A percentile compares a stretch with the other conserved stretches of the same genome.
Conservation (phyloP, 1,140 invertebrate species). For the Drosophila ananassae region DNA sequence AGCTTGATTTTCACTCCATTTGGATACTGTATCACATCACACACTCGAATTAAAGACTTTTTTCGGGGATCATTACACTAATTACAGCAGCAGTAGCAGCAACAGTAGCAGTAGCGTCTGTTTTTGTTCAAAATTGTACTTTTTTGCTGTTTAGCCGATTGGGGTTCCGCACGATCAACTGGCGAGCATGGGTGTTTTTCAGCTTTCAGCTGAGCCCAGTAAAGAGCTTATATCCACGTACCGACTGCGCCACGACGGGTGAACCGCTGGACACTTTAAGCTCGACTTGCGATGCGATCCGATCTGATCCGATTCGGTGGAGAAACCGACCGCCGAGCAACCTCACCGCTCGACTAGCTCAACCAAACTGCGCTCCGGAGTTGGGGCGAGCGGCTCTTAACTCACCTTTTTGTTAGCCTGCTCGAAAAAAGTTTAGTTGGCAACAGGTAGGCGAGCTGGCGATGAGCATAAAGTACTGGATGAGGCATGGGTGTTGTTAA, state of each 20-base stretch:
- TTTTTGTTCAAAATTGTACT: slow-evolving; percentile 17
- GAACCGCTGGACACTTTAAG: slow-evolving; percentile 46
- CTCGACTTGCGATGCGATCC: slow-evolving; percentile 46
- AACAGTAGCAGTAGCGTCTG: slow-evolving; percentile 15
- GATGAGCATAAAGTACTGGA: slow-evolving; percentile 2
- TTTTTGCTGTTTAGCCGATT: slow-evolving; percentile 18
- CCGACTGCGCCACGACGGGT: slow-evolving; percentile 53
- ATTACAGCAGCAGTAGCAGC: slow-evolving; percentile 43
- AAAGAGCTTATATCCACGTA: slow-evolving; percentile 23
- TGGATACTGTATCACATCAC: slow-evolving; percentile 30
- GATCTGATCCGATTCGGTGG: slow-evolving; percentile 29
- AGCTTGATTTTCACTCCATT: slow-evolving; percentile 9
- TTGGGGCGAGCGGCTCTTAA: slow-evolving; percentile 65
- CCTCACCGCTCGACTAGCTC: slow-evolving; percentile 64
- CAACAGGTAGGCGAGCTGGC: slow-evolving; percentile 62
- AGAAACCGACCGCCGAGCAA: slow-evolving; percentile 44
- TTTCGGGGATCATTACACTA: slow-evolving; percentile 49
- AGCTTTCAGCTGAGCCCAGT: slow-evolving; percentile 23
- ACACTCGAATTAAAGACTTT: slow-evolving; percentile 45
- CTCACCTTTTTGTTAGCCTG: slow-evolving; percentile 41
- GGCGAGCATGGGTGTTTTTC: slow-evolving; percentile 31
- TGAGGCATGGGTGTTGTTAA: background rate
- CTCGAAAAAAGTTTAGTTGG: slow-evolving; percentile 58
- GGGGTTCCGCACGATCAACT: slow-evolving; percentile 61
- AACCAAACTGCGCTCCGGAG: slow-evolving; percentile 70